Base-by-base conservation (phyloP, 2,113 vertebrate species). In the Zapornia atra region DNA sequence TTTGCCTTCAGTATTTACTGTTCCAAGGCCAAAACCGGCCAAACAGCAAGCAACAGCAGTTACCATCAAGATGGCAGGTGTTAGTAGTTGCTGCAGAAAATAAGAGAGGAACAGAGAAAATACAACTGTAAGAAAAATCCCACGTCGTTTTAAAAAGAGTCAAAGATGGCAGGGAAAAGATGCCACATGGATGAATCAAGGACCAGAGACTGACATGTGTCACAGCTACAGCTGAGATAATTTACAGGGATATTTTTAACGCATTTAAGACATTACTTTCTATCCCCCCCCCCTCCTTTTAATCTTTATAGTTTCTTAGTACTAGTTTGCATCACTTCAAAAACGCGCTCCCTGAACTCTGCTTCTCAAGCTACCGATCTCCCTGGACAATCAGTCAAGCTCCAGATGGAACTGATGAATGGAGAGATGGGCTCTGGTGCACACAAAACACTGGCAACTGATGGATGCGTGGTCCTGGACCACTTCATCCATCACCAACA, bases 131-230 rank as follows among this genome's bases (percentile, higher is more conserved):
- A 56, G 38, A 69, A 87, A 70, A 66, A 51, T 25, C 14, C 10
- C 29, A 42, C n/a, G 88, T 90, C 28, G 36, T 64, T 79, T 71
- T 71, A 31, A 42, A 81, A 82, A n/a, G 40, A 86, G 65, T 48
- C 24, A 53, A 77, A 85, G 15, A 66, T 9, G 50, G 10, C 40
- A 57, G 36, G 46, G 50, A 86, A 83, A 63, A n/a, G 24, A 63
- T 51, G 36, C 7, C 40, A 61, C 0, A 1, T 11, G 21, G 40
- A 63, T 69, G 50, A 73, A 84, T 82, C 64, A 54, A 63, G 56
- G 73, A 86, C n/a, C 25, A 33, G 21, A 54, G 46, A 56, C 28
- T 0, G 0, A 82, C 0, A 0, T n/a, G 65, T 31, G 68, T 42
- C 71, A 77, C 29, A 73, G 25, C 31, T 70, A 81, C 69, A 91